phyloP scores from a whole-genome alignment of 2,797 vertebrate species.

The Fratercula arctica region DNA sequence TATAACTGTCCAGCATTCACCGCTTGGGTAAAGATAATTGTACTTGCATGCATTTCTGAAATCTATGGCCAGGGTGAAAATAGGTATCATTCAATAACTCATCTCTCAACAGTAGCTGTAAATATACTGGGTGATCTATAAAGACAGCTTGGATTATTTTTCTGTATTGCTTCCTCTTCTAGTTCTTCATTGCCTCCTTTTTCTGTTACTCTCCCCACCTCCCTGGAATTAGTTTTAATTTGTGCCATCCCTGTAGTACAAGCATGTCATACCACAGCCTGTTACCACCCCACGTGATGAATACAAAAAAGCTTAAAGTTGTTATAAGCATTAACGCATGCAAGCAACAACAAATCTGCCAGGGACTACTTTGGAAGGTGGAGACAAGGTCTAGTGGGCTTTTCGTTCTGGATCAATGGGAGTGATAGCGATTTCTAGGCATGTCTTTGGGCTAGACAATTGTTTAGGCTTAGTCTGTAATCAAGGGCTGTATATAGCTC shows the following conservation, averaged over 20 bases:
- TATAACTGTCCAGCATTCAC: conserved; percentile 49
- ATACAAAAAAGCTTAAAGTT: neutral
- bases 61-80: conserved; percentile 35
- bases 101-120: conserved; percentile 42
- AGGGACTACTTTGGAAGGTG: neutral
- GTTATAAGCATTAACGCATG: neutral
- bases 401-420: neutral
- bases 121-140: conserved; percentile 39
- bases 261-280: neutral
- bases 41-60: conserved; percentile 32
- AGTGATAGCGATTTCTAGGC: neutral
- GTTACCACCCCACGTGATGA: neutral
- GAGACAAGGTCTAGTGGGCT: neutral
- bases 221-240: conserved; percentile 19
- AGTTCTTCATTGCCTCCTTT: neutral
- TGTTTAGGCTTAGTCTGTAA: neutral
- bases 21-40: conserved; percentile 34
- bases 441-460: neutral
- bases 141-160: conserved; percentile 12
- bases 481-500: neutral
- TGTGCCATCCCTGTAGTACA: neutral
- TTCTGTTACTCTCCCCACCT: neutral
- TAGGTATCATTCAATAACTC: conserved; percentile 42
- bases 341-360: neutral
- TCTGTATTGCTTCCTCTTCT: conserved; percentile 7